A percentile compares a stretch with the other conserved stretches of the same genome.
Conservation (phyloP, 2,797 vertebrate species). For the Gadopsis marmoratus region DNA sequence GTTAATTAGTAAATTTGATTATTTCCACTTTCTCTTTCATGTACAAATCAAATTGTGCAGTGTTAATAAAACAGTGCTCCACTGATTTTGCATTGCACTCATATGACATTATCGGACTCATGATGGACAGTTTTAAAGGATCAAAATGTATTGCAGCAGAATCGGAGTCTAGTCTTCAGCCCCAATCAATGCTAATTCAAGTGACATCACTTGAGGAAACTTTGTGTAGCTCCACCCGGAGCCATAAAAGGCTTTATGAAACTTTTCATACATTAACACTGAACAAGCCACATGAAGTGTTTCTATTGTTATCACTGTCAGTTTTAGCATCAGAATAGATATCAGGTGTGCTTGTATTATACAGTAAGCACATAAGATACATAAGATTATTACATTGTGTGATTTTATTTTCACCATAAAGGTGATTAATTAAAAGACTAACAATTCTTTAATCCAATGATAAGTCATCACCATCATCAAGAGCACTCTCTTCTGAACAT, state of each 20-base stretch:
- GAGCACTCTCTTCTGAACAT: slow-evolving; percentile 11
- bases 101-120: neutral
- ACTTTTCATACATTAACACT: no score
- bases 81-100: no score
- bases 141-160: no score
- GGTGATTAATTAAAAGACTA: neutral
- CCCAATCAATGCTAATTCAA: no score
- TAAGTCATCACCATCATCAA: neutral
- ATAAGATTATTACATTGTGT: neutral
- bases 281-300: no score
- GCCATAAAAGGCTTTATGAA: no score
- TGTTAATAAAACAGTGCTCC: neutral
- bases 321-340: no score
- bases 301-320: no score
- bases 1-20: neutral
- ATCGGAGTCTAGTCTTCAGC: no score
- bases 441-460: neutral
- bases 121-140: no score
- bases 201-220: no score
- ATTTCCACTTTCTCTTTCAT: neutral
- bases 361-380: neutral
- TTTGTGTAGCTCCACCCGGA: no score
- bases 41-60: neutral
- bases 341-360: neutral
- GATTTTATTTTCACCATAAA: neutral